Evolutionary conservation across 2,113 vertebrate species (phyloP).

Genomic region (Aegypius monachus): DNA sequence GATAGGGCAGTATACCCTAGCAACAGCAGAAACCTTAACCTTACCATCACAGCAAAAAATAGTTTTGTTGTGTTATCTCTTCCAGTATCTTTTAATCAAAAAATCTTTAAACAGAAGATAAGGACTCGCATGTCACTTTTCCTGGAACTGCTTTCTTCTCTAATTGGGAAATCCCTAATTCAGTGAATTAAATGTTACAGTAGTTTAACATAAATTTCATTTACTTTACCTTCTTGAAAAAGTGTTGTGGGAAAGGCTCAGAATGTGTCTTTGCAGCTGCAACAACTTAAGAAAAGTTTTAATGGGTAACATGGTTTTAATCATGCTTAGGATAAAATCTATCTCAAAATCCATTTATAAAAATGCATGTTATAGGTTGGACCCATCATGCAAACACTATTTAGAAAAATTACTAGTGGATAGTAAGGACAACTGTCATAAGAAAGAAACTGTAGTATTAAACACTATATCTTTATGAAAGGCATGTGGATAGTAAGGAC

Average conservation of each 20-base stretch:
- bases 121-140: conserved; percentile 63
- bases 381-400: neutral
- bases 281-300: neutral
- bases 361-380: neutral
- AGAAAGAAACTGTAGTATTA: neutral
- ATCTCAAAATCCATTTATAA: neutral
- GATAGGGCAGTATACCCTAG: conserved; percentile 78
- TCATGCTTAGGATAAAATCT: neutral
- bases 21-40: conserved; percentile 72
- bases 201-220: conserved; percentile 49
- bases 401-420: neutral
- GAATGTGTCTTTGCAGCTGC: neutral
- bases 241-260: neutral
- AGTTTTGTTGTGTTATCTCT: conserved; percentile 73
- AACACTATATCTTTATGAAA: too few species aligned
- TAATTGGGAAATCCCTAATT: conserved; percentile 72
- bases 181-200: conserved; percentile 52
- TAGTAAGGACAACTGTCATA: neutral
- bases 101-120: conserved; percentile 71
- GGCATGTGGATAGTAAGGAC: too few species aligned
- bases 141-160: conserved; percentile 45
- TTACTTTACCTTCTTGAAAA: conserved; percentile 16
- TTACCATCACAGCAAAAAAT: conserved; percentile 66
- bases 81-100: conserved; percentile 75
- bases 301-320: neutral